Conservation (phyloP, 2,797 vertebrate genomes). For the Odontamblyopus lacepedii region DNA sequence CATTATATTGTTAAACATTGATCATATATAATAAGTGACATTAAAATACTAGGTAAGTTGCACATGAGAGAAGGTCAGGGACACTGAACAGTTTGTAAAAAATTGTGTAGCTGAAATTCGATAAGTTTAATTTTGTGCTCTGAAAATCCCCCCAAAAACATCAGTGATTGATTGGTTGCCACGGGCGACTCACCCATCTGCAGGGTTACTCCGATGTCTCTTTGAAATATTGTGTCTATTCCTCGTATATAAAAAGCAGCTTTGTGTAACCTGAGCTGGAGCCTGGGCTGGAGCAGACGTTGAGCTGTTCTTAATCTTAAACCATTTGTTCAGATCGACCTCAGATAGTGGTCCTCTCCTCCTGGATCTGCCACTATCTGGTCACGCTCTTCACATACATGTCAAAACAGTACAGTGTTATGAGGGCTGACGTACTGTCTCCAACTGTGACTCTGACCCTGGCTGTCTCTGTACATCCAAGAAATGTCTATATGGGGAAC, state of each 20-base stretch:
- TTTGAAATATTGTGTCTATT: conserved; percentile 4
- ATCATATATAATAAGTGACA: not conserved
- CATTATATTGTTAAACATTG: not conserved
- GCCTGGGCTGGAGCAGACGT: conserved; percentile 1
- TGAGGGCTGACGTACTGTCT: conserved; percentile 36
- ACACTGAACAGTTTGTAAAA: not conserved
- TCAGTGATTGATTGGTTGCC: conserved; percentile 1
- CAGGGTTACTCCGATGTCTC: not conserved
- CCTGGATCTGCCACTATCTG: conserved; percentile 40
- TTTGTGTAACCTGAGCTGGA: conserved; percentile 17
- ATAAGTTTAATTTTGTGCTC: not conserved
- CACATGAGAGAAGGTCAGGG: too few relatives aligned
- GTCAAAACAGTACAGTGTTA: conserved; percentile 45
- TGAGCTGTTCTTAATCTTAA: conserved; percentile 1
- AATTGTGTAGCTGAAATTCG: not conserved
- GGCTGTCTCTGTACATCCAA: conserved; percentile 6
- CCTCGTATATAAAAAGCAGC: conserved; percentile 11
- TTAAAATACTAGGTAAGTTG: not conserved
- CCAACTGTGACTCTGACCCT: conserved; percentile 33
- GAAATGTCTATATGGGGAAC: too few relatives aligned
- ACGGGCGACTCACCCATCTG: not conserved
- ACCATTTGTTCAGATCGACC: conserved; percentile 24
- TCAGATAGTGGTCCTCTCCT: conserved; percentile 22
- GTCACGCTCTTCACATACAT: conserved; percentile 34
- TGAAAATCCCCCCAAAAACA: not conserved